Percentiles rank a stretch among this genome's conserved stretches.
Evolutionary conservation across 2,797 vertebrate species (phyloP).

Genomic region (Peromyscus nudipes): DNA sequence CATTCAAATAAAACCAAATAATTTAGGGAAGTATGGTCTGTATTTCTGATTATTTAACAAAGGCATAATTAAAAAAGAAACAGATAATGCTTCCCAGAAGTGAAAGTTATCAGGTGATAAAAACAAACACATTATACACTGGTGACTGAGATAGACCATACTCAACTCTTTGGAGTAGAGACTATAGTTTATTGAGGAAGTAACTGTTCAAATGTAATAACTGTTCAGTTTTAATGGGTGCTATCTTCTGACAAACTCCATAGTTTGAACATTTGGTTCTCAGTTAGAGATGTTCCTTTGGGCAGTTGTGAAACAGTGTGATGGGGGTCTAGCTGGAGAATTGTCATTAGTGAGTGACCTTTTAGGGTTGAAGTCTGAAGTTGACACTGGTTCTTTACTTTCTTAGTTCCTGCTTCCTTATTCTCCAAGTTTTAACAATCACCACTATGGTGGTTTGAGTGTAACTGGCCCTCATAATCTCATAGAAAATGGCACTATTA

Average conservation of each 20-base stretch:
- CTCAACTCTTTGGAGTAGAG: neutral
- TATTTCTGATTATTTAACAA: neutral
- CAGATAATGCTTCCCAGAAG: neutral
- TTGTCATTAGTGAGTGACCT: neutral
- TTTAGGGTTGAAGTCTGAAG: neutral
- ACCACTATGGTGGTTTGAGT: neutral
- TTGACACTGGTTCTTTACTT: neutral
- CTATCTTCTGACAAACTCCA: neutral
- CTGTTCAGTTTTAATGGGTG: neutral
- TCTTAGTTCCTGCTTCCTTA: neutral
- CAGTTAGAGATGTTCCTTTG: neutral
- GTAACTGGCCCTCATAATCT: neutral
- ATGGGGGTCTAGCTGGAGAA: neutral
- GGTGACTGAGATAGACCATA: neutral
- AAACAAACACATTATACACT: neutral
- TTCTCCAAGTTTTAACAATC: neutral
- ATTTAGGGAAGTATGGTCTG: neutral
- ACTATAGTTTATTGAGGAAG: neutral
- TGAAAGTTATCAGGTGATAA: neutral
- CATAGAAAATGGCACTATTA: neutral
- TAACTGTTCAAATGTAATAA: neutral
- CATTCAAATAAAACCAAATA: neutral
- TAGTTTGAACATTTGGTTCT: neutral
- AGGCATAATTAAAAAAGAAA: neutral
- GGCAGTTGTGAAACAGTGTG: neutral